Evolutionary conservation across 2,113 vertebrate species (phyloP).

Genomic region (Cranoglanis bouderius): DNA sequence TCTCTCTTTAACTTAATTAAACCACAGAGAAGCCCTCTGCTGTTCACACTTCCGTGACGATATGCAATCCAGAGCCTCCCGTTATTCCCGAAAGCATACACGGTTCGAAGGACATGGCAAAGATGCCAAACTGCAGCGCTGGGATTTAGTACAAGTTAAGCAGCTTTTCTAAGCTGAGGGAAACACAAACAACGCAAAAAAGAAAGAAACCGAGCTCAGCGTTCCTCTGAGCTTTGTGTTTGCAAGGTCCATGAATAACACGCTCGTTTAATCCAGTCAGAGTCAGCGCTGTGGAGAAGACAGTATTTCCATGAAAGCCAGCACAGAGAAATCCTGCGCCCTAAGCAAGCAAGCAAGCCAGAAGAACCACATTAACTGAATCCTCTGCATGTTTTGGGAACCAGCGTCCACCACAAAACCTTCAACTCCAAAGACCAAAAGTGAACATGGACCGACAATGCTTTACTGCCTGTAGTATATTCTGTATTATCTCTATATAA

Average conservation of each 20-base stretch:
- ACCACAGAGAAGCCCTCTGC: not conserved
- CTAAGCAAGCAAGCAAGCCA: not conserved
- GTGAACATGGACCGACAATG: no score
- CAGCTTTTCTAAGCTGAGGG: not conserved
- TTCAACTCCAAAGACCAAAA: no score
- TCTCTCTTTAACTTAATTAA: not conserved
- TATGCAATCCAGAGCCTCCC: not conserved
- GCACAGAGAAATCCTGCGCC: not conserved
- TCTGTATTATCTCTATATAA: no score
- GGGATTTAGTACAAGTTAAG: conserved; percentile 1
- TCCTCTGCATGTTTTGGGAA: not conserved
- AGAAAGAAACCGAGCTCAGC: not conserved
- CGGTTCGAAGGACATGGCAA: not conserved
- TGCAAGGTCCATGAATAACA: not conserved
- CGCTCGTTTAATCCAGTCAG: conserved; percentile 2
- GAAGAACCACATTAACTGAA: conserved; percentile 10
- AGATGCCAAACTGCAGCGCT: not conserved
- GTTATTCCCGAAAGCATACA: not conserved
- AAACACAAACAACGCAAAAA: conserved; percentile 5
- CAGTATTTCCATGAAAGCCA: conserved; percentile 4
- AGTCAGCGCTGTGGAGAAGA: not conserved
- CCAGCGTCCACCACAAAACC: no score
- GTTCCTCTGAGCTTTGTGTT: conserved; percentile 13
- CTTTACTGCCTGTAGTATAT: no score
- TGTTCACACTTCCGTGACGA: not conserved